Percentiles rank a stretch among this genome's conserved stretches.
phyloP scores from a whole-genome alignment of 2,113 vertebrate genomes.

The Monarcha castaneiventris region DNA sequence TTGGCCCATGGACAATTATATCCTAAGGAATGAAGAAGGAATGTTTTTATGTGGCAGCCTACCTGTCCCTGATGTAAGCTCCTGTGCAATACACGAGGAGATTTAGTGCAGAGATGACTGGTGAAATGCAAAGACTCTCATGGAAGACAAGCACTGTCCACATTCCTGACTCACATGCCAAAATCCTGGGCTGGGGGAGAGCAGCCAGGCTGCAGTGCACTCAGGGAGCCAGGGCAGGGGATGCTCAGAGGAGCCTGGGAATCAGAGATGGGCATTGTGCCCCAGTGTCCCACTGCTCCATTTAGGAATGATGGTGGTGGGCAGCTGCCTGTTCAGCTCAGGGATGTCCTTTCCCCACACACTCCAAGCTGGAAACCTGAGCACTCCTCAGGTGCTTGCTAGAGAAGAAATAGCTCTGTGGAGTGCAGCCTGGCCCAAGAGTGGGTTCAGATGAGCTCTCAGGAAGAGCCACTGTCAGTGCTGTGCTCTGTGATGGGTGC shows the following conservation, averaged over 20 bases:
- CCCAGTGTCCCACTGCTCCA: rapidly evolving
- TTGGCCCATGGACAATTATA: neutral
- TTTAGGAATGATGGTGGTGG: neutral
- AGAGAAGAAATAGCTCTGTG: rapidly evolving
- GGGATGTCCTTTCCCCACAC: neutral
- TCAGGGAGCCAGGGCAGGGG: neutral
- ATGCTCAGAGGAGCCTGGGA: neutral
- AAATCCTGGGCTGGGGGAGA: neutral
- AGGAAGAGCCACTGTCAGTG: neutral
- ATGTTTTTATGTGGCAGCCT: rapidly evolving
- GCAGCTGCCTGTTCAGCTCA: neutral
- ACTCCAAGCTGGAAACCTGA: neutral
- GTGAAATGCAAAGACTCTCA: neutral
- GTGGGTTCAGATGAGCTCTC: neutral
- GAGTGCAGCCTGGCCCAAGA: neutral
- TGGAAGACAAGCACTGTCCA: neutral
- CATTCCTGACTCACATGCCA: neutral
- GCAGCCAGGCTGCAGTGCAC: neutral
- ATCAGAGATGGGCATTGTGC: neutral
- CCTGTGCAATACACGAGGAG: rapidly evolving
- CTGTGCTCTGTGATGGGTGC: neutral
- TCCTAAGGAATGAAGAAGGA: no score
- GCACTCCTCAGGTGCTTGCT: neutral
- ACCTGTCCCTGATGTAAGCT: neutral
- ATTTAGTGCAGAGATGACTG: neutral